phyloP scores from a whole-genome alignment of 2,888 invertebrate genomes.

The Rhagonycha lutea region DNA sequence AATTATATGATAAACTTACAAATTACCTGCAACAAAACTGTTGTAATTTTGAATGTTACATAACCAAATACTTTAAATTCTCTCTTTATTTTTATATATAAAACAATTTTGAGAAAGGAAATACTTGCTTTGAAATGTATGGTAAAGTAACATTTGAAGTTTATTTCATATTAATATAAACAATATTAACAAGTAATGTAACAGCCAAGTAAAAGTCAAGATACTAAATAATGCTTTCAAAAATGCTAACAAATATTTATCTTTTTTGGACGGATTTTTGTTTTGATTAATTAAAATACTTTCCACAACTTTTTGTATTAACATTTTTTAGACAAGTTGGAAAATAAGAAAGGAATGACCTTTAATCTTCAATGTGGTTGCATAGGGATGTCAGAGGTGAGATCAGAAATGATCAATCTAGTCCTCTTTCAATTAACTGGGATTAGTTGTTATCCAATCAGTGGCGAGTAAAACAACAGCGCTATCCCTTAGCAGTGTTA shows the following conservation, averaged over 20 bases:
- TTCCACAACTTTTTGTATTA: not conserved
- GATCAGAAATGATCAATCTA: conserved; percentile 50
- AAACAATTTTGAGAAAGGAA: not conserved
- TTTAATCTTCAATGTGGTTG: conserved; percentile 29
- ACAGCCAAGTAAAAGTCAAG: not conserved
- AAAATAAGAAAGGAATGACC: conserved; percentile 16
- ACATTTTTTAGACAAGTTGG: not conserved
- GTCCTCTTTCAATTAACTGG: conserved; percentile 55
- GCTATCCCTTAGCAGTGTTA: conserved; percentile 44
- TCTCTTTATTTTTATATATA: not conserved
- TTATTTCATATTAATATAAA: not conserved
- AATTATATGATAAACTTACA: not conserved
- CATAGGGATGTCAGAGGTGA: conserved; percentile 38
- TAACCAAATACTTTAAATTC: not conserved
- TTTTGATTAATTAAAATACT: not conserved
- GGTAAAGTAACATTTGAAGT: not conserved
- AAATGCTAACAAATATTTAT: not conserved
- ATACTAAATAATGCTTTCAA: not conserved
- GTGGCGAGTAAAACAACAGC: conserved; percentile 44
- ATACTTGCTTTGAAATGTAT: not conserved
- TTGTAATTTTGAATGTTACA: not conserved
- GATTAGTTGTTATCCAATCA: conserved; percentile 55
- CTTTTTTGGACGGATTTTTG: not conserved
- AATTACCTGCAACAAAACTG: not conserved
- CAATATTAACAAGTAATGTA: not conserved